phyloP scores from a whole-genome alignment of 2,888 invertebrate genomes.

The Mythimna pallens region DNA sequence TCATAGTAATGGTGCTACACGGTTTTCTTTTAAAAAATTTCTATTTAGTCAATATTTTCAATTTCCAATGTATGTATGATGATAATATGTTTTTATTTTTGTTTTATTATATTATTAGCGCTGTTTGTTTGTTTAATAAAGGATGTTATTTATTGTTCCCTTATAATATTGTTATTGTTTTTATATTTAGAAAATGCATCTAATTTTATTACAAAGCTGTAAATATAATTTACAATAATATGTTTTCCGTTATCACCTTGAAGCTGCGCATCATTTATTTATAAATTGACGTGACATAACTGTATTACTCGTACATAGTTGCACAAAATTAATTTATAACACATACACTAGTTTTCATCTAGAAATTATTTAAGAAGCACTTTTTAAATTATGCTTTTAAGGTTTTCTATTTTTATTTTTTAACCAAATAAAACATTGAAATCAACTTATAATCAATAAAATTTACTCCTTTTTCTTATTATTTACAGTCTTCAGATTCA shows the following conservation, averaged over 20 bases:
- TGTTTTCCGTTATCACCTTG: not conserved
- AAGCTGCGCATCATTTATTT: conserved; percentile 12
- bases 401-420: not conserved
- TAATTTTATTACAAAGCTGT: not conserved
- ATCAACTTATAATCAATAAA: not conserved
- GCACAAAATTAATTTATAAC: conserved; percentile 1
- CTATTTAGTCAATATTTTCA: not conserved
- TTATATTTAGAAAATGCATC: not conserved
- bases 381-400: not conserved
- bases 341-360: conserved; percentile 5
- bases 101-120: not conserved
- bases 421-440: not conserved
- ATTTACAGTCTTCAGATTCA: conserved; percentile 82
- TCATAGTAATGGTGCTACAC: too few relatives aligned
- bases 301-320: conserved; percentile 5
- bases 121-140: not conserved
- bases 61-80: not conserved
- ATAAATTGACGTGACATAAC: not conserved
- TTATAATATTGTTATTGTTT: not conserved
- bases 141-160: not conserved
- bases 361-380: conserved; percentile 15
- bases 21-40: too few relatives aligned
- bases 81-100: conserved; percentile 1
- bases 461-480: conserved; percentile 1
- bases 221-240: not conserved